Conservation (phyloP, 2,797 vertebrate species). For the Coreius guichenoti region DNA sequence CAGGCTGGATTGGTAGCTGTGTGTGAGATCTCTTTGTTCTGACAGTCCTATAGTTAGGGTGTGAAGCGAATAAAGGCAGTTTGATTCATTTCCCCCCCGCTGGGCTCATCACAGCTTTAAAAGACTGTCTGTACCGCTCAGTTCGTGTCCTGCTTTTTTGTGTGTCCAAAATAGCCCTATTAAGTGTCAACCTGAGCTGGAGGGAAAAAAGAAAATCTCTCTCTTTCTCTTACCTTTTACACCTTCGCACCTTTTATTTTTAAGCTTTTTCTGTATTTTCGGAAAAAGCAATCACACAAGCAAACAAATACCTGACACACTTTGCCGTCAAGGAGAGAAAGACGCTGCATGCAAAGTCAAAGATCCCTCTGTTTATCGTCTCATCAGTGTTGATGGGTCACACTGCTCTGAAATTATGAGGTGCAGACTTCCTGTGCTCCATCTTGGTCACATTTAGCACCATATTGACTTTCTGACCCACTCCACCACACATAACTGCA, state of each 20-base stretch:
- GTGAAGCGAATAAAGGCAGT: conserved; percentile 26
- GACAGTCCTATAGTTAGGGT: conserved; percentile 55
- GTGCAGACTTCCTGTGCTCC: conserved; percentile 5
- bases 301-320: not conserved
- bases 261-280: not conserved
- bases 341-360: not conserved
- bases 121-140: conserved; percentile 46
- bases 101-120: conserved; percentile 51
- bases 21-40: conserved; percentile 73
- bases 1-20: conserved; percentile 66
- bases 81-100: conserved; percentile 42
- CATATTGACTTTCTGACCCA: conserved; percentile 39
- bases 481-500: conserved; percentile 15
- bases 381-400: not conserved
- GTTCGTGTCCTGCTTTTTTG: conserved; percentile 34
- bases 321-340: not conserved
- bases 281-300: not conserved
- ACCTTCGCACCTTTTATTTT: not conserved
- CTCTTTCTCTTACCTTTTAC: not conserved
- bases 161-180: conserved; percentile 47
- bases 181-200: conserved; percentile 49
- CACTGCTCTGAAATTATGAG: not conserved
- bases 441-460: conserved; percentile 32
- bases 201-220: not conserved
- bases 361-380: not conserved